Base-by-base conservation (phyloP, 2,888 invertebrate species). In the Protonemura montana region DNA sequence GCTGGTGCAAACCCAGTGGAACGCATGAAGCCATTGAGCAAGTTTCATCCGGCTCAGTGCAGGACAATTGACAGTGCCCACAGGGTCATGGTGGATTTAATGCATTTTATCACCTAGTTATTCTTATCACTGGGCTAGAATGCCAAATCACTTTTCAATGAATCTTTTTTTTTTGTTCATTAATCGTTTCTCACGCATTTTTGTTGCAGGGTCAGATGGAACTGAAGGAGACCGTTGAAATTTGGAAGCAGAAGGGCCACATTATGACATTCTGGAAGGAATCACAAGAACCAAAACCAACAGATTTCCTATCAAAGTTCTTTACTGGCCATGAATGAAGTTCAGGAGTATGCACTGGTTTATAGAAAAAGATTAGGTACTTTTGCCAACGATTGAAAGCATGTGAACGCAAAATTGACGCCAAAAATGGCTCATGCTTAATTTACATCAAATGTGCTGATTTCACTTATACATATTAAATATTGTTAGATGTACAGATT, bases 281-380 rank as follows among this genome's bases (percentile, higher is more conserved):
- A 85, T 96, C 97, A 0, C 93, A 94, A 85, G 96, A 97, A 88
- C 95, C 95, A 0, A 97, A 97, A 91, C 98, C 98, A 28, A 95
- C 95, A 89, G 98, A 98, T 92, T 99, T 99, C 91, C 92, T 99
- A 30, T 96, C 97, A 0, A 98, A 98, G 92, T 99, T 99, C 92
- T 93, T 97, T 88, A 92, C 94, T 87, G 96, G 96, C 86, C 84
- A 86, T 81, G 28, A 82, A 35, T 81, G 81, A 81, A 21, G 29
- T 59, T 10, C 13, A 59, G 13, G 2, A 21, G 21, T 21, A 59
- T 59, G 13, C 59, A 59, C 59, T 16, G 59, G 21, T 59, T 59
- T 59, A 16, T 59, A 59, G 59, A 59, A 59, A 13, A 59, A 59
- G 59, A 59, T 59, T 59, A 59, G 59, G 13, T 59, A 59, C 59